A percentile compares a stretch with the other conserved stretches of the same genome.
Evolutionary conservation across 2,888 invertebrate genomes (phyloP).

Genomic region (Axea sp.): DNA sequence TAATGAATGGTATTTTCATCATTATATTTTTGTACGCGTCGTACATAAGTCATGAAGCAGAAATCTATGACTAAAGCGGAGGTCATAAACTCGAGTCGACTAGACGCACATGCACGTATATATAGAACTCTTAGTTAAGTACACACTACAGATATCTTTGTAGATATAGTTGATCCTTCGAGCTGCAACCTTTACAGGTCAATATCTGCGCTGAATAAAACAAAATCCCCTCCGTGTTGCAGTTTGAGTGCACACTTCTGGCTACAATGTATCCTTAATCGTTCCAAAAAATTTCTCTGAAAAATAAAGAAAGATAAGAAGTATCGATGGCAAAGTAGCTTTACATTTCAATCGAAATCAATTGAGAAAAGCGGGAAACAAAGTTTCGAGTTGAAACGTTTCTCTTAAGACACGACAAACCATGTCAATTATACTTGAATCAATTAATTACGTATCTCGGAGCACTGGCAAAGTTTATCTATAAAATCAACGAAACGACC

Average conservation of each 20-base stretch:
- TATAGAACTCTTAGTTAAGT: constrained; percentile 43
- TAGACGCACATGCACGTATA: constrained; percentile 15
- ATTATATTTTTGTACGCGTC: constrained; percentile 31
- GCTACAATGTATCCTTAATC: background rate
- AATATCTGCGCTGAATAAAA: constrained; percentile 46
- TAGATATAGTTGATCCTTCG: constrained; percentile 38
- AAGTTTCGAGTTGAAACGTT: too few relatives aligned
- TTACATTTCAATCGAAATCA: too few relatives aligned
- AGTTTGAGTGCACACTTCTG: background rate
- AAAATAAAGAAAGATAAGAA: too few relatives aligned
- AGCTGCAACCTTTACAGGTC: constrained; percentile 50
- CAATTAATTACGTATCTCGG: too few relatives aligned
- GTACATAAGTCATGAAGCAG: constrained; percentile 37
- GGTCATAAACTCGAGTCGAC: constrained; percentile 49
- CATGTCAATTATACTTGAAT: too few relatives aligned
- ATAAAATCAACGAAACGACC: too few relatives aligned
- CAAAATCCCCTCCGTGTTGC: constrained; percentile 6
- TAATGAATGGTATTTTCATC: constrained; percentile 8
- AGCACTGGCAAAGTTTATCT: too few relatives aligned
- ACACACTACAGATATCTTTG: constrained; percentile 31
- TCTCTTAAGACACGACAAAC: too few relatives aligned
- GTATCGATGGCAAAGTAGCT: too few relatives aligned
- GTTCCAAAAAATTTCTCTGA: too few relatives aligned
- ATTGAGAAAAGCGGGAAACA: too few relatives aligned
- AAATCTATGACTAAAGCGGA: constrained; percentile 44